These are phyloP conservation scores for Ochropleura plecta DNA, from an alignment of 2,888 invertebrate species.

Conservation along the genomic window DNA sequence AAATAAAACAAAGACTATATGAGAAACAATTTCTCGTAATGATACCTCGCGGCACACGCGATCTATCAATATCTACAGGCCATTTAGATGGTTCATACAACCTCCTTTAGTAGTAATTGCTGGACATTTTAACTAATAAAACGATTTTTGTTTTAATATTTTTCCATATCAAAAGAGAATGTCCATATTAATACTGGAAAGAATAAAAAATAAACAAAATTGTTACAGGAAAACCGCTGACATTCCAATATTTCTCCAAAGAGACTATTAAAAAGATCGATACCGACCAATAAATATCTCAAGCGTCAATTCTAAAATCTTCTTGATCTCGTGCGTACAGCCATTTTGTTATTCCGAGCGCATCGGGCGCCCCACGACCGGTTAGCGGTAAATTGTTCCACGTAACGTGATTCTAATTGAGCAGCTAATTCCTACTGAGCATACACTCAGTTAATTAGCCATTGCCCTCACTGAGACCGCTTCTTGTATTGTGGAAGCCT, in stretches of 20 bases:
- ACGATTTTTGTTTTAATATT: neutral
- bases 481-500: slow-evolving; percentile 58
- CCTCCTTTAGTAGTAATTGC: neutral
- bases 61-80: neutral
- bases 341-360: slow-evolving; percentile 85
- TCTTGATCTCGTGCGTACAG: slow-evolving; percentile 59
- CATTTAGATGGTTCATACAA: neutral
- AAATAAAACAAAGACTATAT: neutral
- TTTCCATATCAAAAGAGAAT: no score
- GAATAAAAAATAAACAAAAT: neutral
- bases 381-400: slow-evolving; percentile 88
- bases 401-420: slow-evolving; percentile 90
- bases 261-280: slow-evolving; percentile 4
- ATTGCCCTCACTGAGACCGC: slow-evolving; percentile 59
- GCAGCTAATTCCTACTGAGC: slow-evolving; percentile 86
- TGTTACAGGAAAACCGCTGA: neutral
- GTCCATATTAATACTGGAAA: neutral
- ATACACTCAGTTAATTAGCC: slow-evolving; percentile 83
- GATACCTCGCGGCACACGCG: neutral
- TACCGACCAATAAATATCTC: slow-evolving; percentile 22
- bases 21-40: neutral
- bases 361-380: slow-evolving; percentile 82
- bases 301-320: slow-evolving; percentile 60
- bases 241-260: slow-evolving; percentile 16
- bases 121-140: neutral